Conservation (phyloP, 2,797 vertebrate species). For the Catharus ustulatus region DNA sequence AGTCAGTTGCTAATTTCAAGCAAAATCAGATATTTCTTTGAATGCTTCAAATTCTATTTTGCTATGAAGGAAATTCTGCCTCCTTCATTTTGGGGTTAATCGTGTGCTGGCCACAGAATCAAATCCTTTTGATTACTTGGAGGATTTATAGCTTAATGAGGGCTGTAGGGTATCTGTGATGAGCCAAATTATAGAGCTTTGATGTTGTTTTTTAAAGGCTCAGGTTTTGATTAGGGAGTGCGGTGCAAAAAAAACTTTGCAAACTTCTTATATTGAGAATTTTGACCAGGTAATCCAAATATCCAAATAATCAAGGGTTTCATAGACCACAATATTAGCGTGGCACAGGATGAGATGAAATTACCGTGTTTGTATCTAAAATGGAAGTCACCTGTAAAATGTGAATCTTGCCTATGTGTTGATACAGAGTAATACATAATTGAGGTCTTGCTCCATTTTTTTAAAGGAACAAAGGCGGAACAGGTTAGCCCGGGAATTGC, state of each 20-base stretch:
- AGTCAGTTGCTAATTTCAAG: background rate
- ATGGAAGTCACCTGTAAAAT: background rate
- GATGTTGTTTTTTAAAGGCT: background rate
- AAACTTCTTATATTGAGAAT: background rate
- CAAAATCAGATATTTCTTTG: background rate
- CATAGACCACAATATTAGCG: background rate
- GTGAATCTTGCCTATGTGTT: background rate
- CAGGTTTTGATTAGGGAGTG: background rate
- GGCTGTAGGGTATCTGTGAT: background rate
- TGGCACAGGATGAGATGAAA: background rate
- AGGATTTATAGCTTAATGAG: background rate
- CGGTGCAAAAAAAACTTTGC: background rate
- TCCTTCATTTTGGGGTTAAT: background rate
- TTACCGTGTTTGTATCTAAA: background rate
- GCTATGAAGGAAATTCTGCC: background rate
- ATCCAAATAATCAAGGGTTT: background rate
- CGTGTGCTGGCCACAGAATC: background rate
- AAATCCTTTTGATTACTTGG: background rate
- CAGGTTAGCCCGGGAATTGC: conserved; percentile 88
- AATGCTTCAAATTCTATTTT: background rate
- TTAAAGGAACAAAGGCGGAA: conserved; percentile 94
- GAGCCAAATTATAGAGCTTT: background rate
- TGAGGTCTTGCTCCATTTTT: conserved; percentile 41
- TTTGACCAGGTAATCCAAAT: background rate
- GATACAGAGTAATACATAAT: conserved; percentile 3